Evolutionary conservation across 2,113 vertebrate genomes (phyloP), one percentile per base, ranked within the genome.

Genomic region (Neofelis nebulosa): DNA sequence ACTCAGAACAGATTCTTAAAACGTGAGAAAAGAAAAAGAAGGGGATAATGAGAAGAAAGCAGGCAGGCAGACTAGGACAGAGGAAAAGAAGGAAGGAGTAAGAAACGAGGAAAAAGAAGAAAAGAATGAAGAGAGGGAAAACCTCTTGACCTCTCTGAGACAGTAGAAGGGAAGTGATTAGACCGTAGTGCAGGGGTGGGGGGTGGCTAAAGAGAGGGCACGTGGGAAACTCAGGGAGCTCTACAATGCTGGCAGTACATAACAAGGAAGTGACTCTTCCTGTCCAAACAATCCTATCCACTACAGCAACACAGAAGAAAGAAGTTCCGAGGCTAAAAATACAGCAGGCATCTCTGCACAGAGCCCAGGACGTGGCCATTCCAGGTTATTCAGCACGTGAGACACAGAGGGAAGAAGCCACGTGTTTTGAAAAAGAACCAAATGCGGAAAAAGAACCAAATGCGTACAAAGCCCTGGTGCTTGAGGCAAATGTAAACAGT

Each of bases 231-330:
- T 25, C 31, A 10, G 13, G 25, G 52, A 86, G 55, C 36, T 84
- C 38, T 15, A 14, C 31, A 73, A 50, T 29, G 50, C 69, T 31
- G 55, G 16, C 18, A 48, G 66, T 85, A 55, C 38, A 76, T 8
- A 86, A 41, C n/a, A 65, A 91, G 97, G 82, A 85, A 97, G 61
- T 31, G 48, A 45, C 38, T 74, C 71, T 92, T 94, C 94, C 88
- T 74, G 65, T 73, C 5, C 38, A 18, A 92, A 84, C 36, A 68
- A 78, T 45, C 61, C 63, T 41, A 29, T 31, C 48, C 50, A 66
- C 55, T 41, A 18, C 2, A 5, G 50, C 13, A 50, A 25, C 71
- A 50, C 31, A 83, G 73, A 68, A 66, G 13, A 79, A 73, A 82
- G 13, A 48, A 10, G 8, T 57, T 69, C 68, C 8, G 1, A 96